Base-by-base conservation (phyloP, 30 jellyfish, hydroid and myxozoan genomes). In the Hydractinia symbiolongicarpus region DNA sequence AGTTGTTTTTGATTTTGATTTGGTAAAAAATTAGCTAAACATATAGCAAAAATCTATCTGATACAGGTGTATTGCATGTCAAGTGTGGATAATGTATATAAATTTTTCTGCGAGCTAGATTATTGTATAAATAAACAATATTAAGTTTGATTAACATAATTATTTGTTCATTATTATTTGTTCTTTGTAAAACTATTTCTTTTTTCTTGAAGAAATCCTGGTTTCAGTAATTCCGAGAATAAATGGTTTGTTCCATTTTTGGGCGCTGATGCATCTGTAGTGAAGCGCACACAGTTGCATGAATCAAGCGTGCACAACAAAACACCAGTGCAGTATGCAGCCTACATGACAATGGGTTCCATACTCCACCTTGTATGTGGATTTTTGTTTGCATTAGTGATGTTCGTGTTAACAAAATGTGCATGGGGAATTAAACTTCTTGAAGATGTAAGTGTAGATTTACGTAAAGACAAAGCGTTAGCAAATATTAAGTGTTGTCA, bases 251-350 rank as follows among this genome's bases (percentile, higher is more conserved):
- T 91, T n/a, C 81, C 94, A 4, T 91, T 91, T 64, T 57, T 73
- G 82, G 98, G 98, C 15, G 89, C 98, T 19, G 98, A 91, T 66
- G 88, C 98, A n/a, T 91, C 98, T 5, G 96, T 91, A 8, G 96
- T 91, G n/a, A 79, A 89, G 40, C 94, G 98, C 50, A 86, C 98
- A n/a, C 98, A 91, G 67, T 87, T 70, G 66, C 78, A 69, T 83
- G 81, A 72, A 56, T 81, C 77, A 8, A 74, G 50, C 30, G 76
- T 55, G 70, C 78, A 75, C 72, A 72, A 82, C n/a, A 50, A 75
- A 78, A 78, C 89, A 8, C 96, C 98, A 14, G 81, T 87, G 16
- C 98, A 87, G 61, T 83, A 81, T 71, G 83, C 85, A 20, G 86
- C 96, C 0, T 91, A 91, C 77, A 69, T 91, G 51, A 79, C 94